Evolutionary conservation across 2,797 vertebrate genomes (phyloP), one percentile per base, ranked within the genome.

Genomic region (Chrysocyon brachyurus): DNA sequence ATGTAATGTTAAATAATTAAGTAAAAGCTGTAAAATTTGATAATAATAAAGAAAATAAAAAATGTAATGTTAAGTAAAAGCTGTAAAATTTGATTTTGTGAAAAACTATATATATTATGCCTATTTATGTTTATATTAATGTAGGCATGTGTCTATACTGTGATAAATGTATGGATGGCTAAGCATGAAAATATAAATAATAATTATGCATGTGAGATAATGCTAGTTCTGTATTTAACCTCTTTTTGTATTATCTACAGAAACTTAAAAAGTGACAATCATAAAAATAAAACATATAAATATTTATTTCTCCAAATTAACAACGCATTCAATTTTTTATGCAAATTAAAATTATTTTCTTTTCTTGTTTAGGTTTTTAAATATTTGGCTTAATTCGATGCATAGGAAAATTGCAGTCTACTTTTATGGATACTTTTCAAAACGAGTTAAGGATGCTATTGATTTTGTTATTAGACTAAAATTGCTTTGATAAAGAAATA

Each of bases 381-480:
- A 72, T 70, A 84, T 72, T 84, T 93, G 24, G 1, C n/a, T 33
- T 46, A 64, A 40, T 8, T 40, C 64, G 63, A 15, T 75, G 36
- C 12, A 63, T 77, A 70, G 54, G 72, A 84, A 95, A 77, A 59
- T 21, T 15, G 17, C 28, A 56, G 63, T 54, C 56, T 79, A 72
- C 5, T 57, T 73, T 96, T 63, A 63, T 21, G 26, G 2, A 46
- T 81, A 12, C 4, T 56, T 90, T 93, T 26, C 5, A 72, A 93
- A 90, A 49, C 64, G 22, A 90, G 4, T 90, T 56, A 12, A 83
- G 70, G 68, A 61, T 88, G 4, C 11, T 92, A 78, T 72, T 46
- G 21, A 91, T 88, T 91, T 91, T 94, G 2, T 63, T 68, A 70
- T 77, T 77, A 82, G 21, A 56, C 12, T 86, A 72, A 90, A 64